Percentiles rank a stretch among this genome's conserved stretches.
phyloP scores from a whole-genome alignment of 2,113 vertebrate genomes.

The Anolis sagrei region DNA sequence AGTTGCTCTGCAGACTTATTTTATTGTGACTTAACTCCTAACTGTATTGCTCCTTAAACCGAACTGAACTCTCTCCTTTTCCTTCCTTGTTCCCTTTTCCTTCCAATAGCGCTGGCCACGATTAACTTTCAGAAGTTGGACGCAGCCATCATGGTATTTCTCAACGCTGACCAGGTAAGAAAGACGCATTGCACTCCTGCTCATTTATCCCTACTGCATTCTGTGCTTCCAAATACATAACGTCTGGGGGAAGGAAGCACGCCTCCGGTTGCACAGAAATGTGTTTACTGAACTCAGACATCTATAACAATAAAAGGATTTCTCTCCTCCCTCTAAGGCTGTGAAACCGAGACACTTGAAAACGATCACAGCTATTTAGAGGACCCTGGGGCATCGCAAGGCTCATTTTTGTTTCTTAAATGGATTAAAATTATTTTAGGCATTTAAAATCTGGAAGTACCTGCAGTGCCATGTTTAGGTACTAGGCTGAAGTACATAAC shows the following conservation, averaged over 20 bases:
- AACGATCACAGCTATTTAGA: too few species aligned
- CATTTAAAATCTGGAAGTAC: too few species aligned
- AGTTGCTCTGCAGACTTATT: not conserved
- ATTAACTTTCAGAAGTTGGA: slow-evolving; percentile 90
- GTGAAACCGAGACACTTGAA: too few species aligned
- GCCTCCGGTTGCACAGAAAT: not conserved
- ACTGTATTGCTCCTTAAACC: not conserved
- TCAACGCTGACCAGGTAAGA: slow-evolving; percentile 82
- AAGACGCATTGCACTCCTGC: not conserved
- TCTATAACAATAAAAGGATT: too few species aligned
- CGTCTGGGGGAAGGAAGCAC: too few species aligned
- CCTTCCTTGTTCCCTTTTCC: not conserved
- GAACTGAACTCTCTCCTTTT: not conserved
- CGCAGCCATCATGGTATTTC: slow-evolving; percentile 74
- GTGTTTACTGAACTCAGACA: not conserved
- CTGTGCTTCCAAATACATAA: not conserved
- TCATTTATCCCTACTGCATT: not conserved
- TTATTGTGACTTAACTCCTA: not conserved
- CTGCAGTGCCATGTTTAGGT: too few species aligned
- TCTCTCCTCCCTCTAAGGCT: too few species aligned
- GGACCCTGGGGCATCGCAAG: too few species aligned
- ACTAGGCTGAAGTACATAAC: too few species aligned
- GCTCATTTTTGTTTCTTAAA: too few species aligned
- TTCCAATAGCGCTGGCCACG: slow-evolving; percentile 79
- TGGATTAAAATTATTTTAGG: too few species aligned